phyloP scores from a whole-genome alignment of 2,888 invertebrate genomes.

The Embidobia sp. region DNA sequence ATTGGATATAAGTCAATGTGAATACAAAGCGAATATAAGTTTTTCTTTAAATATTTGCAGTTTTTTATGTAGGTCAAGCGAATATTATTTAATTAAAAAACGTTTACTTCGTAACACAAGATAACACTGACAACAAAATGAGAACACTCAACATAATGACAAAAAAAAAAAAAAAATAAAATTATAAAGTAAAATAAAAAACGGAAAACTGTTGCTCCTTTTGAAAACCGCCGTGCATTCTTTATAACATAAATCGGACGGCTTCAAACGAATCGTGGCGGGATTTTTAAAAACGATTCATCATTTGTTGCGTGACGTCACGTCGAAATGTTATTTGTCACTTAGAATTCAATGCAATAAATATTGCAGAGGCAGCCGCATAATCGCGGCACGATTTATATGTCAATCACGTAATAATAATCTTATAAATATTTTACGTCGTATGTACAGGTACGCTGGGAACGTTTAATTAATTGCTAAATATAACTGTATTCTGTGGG shows the following conservation, averaged over 20 bases:
- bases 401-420: constrained; percentile 35
- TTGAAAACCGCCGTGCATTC: no score
- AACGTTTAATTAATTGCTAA: constrained; percentile 13
- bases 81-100: constrained; percentile 31
- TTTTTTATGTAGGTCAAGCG: constrained; percentile 41
- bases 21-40: not conserved
- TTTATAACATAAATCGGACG: no score
- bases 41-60: not conserved
- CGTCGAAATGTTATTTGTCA: constrained; percentile 15
- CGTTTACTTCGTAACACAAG: not conserved
- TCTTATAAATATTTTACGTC: constrained; percentile 30
- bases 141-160: not conserved
- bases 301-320: constrained; percentile 22
- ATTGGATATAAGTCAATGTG: constrained; percentile 1
- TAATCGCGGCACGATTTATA: constrained; percentile 27
- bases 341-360: constrained; percentile 18
- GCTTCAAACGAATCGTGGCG: no score
- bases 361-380: constrained; percentile 2
- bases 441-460: not conserved
- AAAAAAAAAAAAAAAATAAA: not conserved
- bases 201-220: no score
- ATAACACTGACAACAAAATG: not conserved
- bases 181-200: no score
- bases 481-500: constrained; percentile 9
- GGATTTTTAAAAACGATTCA: not conserved